phyloP scores from a whole-genome alignment of 2,888 invertebrate species.

The Frankliniella intonsa region DNA sequence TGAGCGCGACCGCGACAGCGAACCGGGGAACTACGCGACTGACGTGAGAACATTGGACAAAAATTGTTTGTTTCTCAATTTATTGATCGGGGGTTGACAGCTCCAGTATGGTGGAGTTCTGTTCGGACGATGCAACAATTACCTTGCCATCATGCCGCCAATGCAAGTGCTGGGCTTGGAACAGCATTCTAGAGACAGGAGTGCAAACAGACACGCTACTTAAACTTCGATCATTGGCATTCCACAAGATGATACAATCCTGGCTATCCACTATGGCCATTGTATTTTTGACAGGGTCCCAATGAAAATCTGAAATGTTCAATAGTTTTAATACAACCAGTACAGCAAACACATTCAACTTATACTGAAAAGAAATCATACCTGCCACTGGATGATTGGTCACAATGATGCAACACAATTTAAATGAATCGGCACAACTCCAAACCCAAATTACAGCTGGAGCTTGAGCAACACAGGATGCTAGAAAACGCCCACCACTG shows the following conservation, averaged over 20 bases:
- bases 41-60: neutral
- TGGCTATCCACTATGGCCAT: neutral
- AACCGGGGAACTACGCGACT: no score
- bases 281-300: neutral
- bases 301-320: neutral
- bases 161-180: neutral
- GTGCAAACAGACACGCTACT: neutral
- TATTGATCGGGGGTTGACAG: no score
- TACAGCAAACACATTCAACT: neutral
- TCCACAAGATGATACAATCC: neutral
- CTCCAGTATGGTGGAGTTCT: neutral
- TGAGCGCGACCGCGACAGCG: no score
- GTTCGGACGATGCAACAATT: neutral
- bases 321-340: neutral
- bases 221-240: neutral
- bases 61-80: neutral
- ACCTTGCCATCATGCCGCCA: neutral
- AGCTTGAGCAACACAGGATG: neutral
- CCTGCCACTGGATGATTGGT: neutral
- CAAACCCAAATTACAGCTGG: constrained; percentile 3
- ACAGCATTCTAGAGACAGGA: neutral
- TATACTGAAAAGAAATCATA: neutral
- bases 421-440: neutral
- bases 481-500: neutral
- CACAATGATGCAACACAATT: neutral